A percentile compares a stretch with the other conserved stretches of the same genome.
Evolutionary conservation across 2,113 vertebrate genomes (phyloP).

Genomic region (Marmota monax): DNA sequence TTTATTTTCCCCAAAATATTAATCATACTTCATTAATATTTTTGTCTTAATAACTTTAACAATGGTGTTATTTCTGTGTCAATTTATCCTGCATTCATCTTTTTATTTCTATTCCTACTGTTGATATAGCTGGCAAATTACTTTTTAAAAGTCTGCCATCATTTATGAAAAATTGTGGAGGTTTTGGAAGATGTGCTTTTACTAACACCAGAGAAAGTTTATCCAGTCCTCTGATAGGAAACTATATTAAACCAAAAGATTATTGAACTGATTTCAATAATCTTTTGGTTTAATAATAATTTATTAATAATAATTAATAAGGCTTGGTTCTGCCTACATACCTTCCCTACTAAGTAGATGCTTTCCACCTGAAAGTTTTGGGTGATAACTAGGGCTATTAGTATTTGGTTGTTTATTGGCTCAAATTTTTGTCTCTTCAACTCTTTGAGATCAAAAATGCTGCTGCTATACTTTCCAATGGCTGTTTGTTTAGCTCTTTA

Average conservation of each 20-base stretch:
- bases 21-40: not conserved
- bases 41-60: not conserved
- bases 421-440: not conserved
- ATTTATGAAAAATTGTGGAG: not conserved
- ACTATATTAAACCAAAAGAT: not conserved
- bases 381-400: not conserved
- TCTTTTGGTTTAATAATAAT: too few relatives aligned
- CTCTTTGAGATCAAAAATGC: not conserved
- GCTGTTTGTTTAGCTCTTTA: not conserved
- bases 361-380: not conserved
- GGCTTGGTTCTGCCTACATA: not conserved
- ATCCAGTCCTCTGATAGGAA: not conserved
- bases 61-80: not conserved
- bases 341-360: not conserved
- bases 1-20: not conserved
- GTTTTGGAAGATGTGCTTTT: not conserved
- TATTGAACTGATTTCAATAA: not conserved
- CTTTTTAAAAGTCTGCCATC: not conserved
- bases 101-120: not conserved
- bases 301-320: not conserved
- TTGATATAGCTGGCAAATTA: not conserved
- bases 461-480: not conserved
- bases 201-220: not conserved
- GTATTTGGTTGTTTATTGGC: not conserved
- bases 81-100: not conserved